Percentiles rank a stretch among this genome's conserved stretches.
These are phyloP conservation scores for Penelope pileata DNA, from an alignment of 2,113 vertebrate genomes.

Conservation along the genomic window DNA sequence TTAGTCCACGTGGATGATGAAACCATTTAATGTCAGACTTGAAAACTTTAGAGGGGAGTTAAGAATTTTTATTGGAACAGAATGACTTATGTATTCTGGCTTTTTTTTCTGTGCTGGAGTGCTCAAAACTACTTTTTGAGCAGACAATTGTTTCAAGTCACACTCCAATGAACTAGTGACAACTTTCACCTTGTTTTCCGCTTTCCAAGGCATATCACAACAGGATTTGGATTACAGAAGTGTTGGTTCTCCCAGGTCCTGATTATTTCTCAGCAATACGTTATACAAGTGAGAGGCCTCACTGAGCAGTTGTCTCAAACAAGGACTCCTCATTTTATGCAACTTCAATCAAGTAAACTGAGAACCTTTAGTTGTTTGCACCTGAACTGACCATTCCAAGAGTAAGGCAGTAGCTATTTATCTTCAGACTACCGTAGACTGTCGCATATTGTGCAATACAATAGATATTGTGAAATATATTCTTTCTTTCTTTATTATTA, in stretches of 20 bases:
- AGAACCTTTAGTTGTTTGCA: not conserved
- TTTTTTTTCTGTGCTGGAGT: not conserved
- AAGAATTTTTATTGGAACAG: not conserved
- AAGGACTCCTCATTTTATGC: not conserved
- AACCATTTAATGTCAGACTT: not conserved
- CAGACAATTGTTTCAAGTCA: not conserved
- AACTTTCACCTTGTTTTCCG: not conserved
- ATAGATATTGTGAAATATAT: too few relatives aligned
- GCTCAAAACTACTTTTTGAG: not conserved
- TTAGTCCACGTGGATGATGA: not conserved
- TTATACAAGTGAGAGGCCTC: not conserved
- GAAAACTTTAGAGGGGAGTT: not conserved
- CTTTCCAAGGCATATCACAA: not conserved
- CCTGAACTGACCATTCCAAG: not conserved
- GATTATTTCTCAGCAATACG: not conserved
- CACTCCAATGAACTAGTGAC: not conserved
- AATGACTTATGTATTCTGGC: not conserved
- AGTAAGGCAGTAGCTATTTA: not conserved
- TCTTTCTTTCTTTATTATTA: too few relatives aligned
- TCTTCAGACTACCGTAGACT: not conserved
- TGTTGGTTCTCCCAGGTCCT: not conserved
- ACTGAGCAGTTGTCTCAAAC: not conserved
- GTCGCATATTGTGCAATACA: not conserved
- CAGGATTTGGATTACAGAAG: not conserved
- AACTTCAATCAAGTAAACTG: not conserved